Conservation (phyloP, 2,797 vertebrate genomes). For the Psittacula derbiana region DNA sequence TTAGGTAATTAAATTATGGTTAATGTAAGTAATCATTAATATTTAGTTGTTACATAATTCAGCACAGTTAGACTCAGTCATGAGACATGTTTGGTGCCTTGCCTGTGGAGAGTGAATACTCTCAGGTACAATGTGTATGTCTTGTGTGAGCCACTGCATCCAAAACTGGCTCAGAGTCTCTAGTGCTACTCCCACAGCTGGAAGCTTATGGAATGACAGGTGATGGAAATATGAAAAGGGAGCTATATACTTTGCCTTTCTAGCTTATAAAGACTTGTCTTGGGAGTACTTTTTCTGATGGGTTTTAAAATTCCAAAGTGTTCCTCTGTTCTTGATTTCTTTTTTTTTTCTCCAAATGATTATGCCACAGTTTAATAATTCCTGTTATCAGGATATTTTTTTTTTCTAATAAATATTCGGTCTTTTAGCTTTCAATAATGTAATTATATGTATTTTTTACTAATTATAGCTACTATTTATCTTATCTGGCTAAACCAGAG, state of each 20-base stretch:
- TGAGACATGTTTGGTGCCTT: conserved; percentile 24
- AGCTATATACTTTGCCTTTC: neutral
- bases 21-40: conserved; percentile 71
- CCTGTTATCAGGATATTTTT: neutral
- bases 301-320: neutral
- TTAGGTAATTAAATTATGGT: conserved; percentile 65
- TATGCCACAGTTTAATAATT: neutral
- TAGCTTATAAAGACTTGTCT: neutral
- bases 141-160: neutral
- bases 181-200: neutral
- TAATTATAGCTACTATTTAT: neutral
- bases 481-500: conserved; percentile 17
- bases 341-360: neutral
- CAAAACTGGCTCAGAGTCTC: neutral
- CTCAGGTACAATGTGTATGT: neutral
- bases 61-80: conserved; percentile 34
- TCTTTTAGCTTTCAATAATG: neutral
- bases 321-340: neutral
- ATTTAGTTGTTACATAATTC: conserved; percentile 61
- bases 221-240: fast-evolving
- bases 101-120: neutral
- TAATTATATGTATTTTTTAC: neutral
- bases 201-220: neutral
- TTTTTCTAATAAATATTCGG: neutral
- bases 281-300: neutral